phyloP scores from a whole-genome alignment of 2,797 vertebrate species.

The Zenarchopterus dispar region DNA sequence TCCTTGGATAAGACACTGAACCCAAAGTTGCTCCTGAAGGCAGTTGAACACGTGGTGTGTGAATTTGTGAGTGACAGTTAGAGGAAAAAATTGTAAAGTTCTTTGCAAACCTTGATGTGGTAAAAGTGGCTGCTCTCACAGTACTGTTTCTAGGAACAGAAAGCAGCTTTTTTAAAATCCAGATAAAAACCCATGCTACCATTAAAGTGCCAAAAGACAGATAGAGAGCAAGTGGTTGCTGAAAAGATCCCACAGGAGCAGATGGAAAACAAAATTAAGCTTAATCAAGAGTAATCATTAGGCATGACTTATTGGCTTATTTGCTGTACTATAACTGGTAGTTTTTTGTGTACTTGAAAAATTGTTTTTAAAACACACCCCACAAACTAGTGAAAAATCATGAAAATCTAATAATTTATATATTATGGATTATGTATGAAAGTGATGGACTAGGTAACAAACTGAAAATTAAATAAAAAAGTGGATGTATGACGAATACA shows the following conservation, averaged over 20 bases:
- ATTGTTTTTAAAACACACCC: too few species aligned
- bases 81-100: not conserved
- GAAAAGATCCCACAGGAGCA: not conserved
- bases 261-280: slow-evolving; percentile 12
- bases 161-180: not conserved
- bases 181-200: slow-evolving; percentile 1
- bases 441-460: too few species aligned
- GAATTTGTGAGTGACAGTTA: not conserved
- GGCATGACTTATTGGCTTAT: too few species aligned
- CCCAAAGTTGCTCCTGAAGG: not conserved
- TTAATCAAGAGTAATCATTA: slow-evolving; percentile 5
- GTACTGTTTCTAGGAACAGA: not conserved
- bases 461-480: too few species aligned
- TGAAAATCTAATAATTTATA: too few species aligned
- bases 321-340: too few species aligned
- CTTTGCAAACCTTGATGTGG: not conserved
- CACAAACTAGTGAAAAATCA: too few species aligned
- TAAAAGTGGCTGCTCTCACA: not conserved
- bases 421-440: too few species aligned
- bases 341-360: too few species aligned
- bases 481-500: too few species aligned
- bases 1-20: slow-evolving; percentile 6
- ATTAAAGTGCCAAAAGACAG: slow-evolving; percentile 3
- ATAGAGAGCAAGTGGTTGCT: not conserved
- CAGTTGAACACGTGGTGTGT: not conserved